phyloP scores from a whole-genome alignment of 2,797 vertebrate species.

The Alcedo atthis region DNA sequence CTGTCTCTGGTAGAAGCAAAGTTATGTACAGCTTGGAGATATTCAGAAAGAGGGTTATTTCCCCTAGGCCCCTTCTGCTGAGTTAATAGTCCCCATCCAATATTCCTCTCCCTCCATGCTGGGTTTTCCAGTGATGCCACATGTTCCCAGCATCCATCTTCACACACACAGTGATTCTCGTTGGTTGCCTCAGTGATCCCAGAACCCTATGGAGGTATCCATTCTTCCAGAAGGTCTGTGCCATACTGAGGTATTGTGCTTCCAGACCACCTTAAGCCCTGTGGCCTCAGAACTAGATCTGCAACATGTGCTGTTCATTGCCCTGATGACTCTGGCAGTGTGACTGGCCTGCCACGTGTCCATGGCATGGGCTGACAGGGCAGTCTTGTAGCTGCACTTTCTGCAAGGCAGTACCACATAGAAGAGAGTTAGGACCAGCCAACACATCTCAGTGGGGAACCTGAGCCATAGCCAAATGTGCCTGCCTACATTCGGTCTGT shows the following conservation, averaged over 20 bases:
- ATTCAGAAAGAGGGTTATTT: background rate
- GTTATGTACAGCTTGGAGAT: background rate
- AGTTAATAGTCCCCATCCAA: background rate
- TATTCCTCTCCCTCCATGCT: background rate
- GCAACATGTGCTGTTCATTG: fast-evolving
- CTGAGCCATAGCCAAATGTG: background rate
- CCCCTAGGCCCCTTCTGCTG: background rate
- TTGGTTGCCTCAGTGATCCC: background rate
- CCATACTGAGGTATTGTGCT: background rate
- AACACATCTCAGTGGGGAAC: background rate
- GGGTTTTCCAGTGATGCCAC: background rate
- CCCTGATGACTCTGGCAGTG: background rate
- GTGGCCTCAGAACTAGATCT: background rate
- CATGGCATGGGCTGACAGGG: background rate
- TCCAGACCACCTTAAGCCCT: background rate
- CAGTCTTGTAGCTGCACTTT: background rate
- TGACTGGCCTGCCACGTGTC: background rate
- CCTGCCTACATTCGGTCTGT: background rate
- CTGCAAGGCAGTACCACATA: background rate
- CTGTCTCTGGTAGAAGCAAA: background rate
- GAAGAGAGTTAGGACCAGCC: background rate
- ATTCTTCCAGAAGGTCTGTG: background rate
- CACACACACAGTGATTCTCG: background rate
- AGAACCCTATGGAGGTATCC: background rate
- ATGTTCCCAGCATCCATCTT: fast-evolving